Evolutionary conservation across 1,140 invertebrate genomes (phyloP), one percentile per base, ranked within the genome.

Genomic region (Acromyrmex charruanus): DNA sequence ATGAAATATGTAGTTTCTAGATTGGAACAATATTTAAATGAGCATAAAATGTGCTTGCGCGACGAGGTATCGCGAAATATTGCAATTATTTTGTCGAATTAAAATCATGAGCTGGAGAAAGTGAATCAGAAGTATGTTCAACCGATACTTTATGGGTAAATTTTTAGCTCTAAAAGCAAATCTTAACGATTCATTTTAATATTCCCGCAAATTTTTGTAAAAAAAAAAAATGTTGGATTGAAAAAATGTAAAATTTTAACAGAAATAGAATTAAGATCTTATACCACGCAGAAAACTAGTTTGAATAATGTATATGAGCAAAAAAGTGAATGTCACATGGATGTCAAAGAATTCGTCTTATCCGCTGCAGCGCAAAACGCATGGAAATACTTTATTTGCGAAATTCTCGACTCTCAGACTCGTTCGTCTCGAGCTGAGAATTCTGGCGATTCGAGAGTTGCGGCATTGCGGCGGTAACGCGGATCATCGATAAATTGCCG

Each of bases 401-500:
- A 61, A 49, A 61, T n/a, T 39, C n/a, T 39, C n/a, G 21, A 18
- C 18, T 14, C 18, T 35, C 21, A 10, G 12, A 28, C 35, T 35
- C 10, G 21, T 58, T 49, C 21, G 63, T 35, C 16, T 12, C 65
- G 44, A 3, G 14, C 0, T 21, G 49, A 44, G 9, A 49, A 28
- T 35, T 5, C 9, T 58, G 44, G 25, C 59, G 31, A 63, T 63
- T 39, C 18, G 55, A 49, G 35, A 44, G 16, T 58, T 59, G 66
- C 39, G 31, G 63, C 49, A 55, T 39, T 39, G 49, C 63, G 68
- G 25, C 68, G 68, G 71, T 82, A 53, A 51, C 85, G 63, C n/a
- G 51, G 53, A 68, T 69, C 63, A 69, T 81, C 59, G 77, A 81
- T 81, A 68, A 66, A 79, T 82, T 28, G 75, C 31, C n/a, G 49